Base-by-base conservation (phyloP, 2,797 vertebrate genomes). In the Dromococcyx pavoninus region DNA sequence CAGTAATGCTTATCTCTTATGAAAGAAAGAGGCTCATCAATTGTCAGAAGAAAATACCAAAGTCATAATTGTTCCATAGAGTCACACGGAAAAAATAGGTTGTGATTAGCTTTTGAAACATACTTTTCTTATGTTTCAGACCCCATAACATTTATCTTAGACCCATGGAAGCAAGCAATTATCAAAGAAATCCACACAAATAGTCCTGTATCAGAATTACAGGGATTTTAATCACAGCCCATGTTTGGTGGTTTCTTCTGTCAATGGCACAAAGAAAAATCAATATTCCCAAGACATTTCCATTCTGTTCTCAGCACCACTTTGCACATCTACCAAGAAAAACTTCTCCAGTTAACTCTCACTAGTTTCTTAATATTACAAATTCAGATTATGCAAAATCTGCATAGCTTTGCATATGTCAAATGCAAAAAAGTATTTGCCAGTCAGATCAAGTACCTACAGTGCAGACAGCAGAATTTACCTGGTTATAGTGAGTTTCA, bases 401-500 rank as follows among this genome's bases (percentile, higher is more conserved):
- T 50, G 39, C 61, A 86, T 1, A 74, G 30, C 15, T 86, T 91
- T 77, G 39, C 33, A 28, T 10, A 79, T 2, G 5, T n/a, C 70
- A 86, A 89, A 67, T 37, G 56, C 18, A 57, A 71, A 88, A 86
- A 77, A 30, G 1, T n/a, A 64, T 76, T 30, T 54, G 5, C 23
- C 14, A 48, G 64, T 53, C 37, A 35, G 21, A 73, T 17, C 30
- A 95, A 75, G 12, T 24, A 82, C 18, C 33, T 48, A 19, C 13
- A 86, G 48, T 23, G 80, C 0, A 73, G 39, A 86, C 13, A 37
- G 51, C 18, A 93, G n/a, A 70, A 60, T 54, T 32, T 89, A 98
- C 98, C 98, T 98, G 98, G 88, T 97, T 98, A 80, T 98, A 98
- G 66, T 98, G 98, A 67, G 97, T 98, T 93, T 98, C 98, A 41